Conservation (phyloP, 2,113 vertebrate species). For the Silurus asotus region DNA sequence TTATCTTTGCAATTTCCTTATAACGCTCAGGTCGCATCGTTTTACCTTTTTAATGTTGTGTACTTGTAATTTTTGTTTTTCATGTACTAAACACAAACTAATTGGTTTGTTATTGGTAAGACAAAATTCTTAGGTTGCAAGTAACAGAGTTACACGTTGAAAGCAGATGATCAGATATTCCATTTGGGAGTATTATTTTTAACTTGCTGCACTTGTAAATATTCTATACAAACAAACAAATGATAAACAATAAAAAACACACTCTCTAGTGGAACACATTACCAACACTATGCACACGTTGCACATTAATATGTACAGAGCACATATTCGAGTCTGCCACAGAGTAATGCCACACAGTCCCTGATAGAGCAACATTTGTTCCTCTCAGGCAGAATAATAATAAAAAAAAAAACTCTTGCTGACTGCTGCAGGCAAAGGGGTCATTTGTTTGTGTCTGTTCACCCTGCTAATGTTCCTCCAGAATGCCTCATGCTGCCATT, state of each 20-base stretch:
- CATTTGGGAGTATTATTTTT: too few species aligned
- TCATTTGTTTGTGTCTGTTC: constrained; percentile 72
- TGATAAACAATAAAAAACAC: neutral
- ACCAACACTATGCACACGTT: constrained; percentile 7
- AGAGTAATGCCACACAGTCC: constrained; percentile 42
- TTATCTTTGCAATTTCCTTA: neutral
- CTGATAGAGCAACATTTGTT: constrained; percentile 53
- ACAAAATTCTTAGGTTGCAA: neutral
- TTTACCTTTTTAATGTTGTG: neutral
- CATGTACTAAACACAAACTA: neutral
- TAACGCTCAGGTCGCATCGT: neutral
- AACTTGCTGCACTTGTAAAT: neutral
- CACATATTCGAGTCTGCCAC: constrained; percentile 31
- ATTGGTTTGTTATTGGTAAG: neutral
- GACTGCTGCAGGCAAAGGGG: constrained; percentile 60
- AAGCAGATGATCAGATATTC: neutral
- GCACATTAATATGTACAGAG: constrained; percentile 27
- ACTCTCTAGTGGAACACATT: neutral
- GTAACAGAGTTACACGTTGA: neutral
- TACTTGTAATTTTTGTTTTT: neutral
- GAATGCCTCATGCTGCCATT: constrained; percentile 53
- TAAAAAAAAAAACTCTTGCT: constrained; percentile 51
- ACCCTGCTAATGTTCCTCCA: constrained; percentile 68
- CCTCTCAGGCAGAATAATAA: constrained; percentile 47
- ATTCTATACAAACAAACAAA: neutral